Percentiles rank a stretch among this genome's conserved stretches.
phyloP scores from a whole-genome alignment of 2,797 vertebrate genomes.

The Pipistrellus pygmaeus region DNA sequence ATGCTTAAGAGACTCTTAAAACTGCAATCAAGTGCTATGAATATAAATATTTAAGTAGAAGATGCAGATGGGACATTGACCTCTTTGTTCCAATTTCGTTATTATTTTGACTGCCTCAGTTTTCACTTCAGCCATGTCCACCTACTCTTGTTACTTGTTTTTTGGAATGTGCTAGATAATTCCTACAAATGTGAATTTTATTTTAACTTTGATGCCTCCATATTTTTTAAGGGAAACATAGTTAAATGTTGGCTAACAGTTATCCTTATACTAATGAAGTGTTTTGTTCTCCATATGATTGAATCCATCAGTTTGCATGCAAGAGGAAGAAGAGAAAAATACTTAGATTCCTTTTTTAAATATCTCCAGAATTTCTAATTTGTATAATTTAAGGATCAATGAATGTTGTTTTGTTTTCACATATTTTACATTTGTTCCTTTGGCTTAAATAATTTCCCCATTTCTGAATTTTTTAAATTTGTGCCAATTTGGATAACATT shows the following conservation, averaged over 20 bases:
- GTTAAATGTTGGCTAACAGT: conserved; percentile 4
- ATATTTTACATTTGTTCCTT: conserved; percentile 12
- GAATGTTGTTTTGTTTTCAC: conserved; percentile 11
- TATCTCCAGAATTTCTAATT: conserved; percentile 31
- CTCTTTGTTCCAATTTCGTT: conserved; percentile 49
- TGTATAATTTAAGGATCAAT: conserved; percentile 48
- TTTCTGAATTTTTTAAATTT: conserved; percentile 25
- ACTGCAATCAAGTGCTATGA: conserved; percentile 13
- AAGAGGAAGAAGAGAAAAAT: conserved; percentile 27
- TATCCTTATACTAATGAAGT: not conserved
- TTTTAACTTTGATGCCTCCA: conserved; percentile 31
- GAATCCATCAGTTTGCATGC: not conserved
- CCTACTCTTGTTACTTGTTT: conserved; percentile 20
- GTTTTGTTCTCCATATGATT: conserved; percentile 1
- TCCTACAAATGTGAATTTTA: not conserved
- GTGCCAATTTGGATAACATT: not conserved
- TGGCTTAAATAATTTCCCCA: not conserved
- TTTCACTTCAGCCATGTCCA: not conserved
- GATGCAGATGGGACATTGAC: not conserved
- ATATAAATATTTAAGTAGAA: conserved; percentile 53
- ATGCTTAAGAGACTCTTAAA: conserved; percentile 51
- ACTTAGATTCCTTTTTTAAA: conserved; percentile 10
- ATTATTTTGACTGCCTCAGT: not conserved
- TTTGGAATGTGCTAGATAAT: not conserved
- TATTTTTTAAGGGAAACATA: conserved; percentile 31